Percentiles rank a stretch among this genome's conserved stretches.
These are phyloP conservation scores for Dendrolimus pini DNA, from an alignment of 2,888 invertebrate genomes.

Conservation along the genomic window DNA sequence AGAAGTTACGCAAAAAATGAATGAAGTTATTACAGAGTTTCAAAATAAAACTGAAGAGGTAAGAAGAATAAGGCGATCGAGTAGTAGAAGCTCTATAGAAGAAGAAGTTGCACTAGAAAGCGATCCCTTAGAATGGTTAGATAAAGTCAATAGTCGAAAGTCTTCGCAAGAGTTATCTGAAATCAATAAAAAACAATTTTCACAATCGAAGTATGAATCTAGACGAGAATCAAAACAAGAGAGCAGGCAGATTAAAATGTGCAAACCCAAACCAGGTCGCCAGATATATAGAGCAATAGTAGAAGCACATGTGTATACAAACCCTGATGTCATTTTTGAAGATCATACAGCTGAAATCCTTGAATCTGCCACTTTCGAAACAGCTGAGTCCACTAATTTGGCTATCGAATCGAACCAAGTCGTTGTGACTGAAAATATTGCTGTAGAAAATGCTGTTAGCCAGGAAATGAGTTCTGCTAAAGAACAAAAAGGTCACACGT, in stretches of 20 bases:
- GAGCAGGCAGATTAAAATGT: slow-evolving; percentile 18
- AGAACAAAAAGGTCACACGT: not conserved
- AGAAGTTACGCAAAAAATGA: slow-evolving; percentile 55
- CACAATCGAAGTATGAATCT: slow-evolving; percentile 19
- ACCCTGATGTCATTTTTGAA: slow-evolving; percentile 54
- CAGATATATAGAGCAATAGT: slow-evolving; percentile 58
- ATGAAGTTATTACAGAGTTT: slow-evolving; percentile 58
- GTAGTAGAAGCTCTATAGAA: slow-evolving; percentile 42
- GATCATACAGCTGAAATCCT: slow-evolving; percentile 33
- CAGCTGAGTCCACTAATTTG: slow-evolving; percentile 20
- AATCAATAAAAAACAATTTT: slow-evolving; percentile 20
- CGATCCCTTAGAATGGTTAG: slow-evolving; percentile 47
- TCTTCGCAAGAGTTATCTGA: slow-evolving; percentile 22
- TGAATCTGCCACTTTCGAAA: slow-evolving; percentile 35
- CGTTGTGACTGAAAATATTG: slow-evolving; percentile 8
- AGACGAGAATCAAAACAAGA: slow-evolving; percentile 26
- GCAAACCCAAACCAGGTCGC: slow-evolving; percentile 28
- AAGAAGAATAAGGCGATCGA: slow-evolving; percentile 30
- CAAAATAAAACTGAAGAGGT: slow-evolving; percentile 42
- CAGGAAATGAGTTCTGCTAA: slow-evolving; percentile 1
- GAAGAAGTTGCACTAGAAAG: slow-evolving; percentile 39
- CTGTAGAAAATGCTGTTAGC: not conserved
- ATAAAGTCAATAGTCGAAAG: slow-evolving; percentile 28
- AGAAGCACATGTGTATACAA: slow-evolving; percentile 64
- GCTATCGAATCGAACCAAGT: slow-evolving; percentile 13